Base-by-base conservation (phyloP, 92 coral and sea anemone genomes). In the Montipora capitata region DNA sequence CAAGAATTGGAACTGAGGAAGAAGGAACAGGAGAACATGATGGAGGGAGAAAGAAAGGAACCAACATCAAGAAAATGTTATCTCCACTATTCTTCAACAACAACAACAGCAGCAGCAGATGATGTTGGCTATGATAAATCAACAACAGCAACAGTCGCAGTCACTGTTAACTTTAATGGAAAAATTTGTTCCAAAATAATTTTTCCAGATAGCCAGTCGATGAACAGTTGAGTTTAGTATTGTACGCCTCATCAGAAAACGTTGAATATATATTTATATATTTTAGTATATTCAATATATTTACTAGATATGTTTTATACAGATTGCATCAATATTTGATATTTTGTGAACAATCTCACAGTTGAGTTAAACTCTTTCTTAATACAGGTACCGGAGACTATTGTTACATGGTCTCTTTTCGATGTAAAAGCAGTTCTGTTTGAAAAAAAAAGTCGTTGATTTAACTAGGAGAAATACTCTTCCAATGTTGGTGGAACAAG, bases 61-160 rank as follows among this genome's bases (percentile, higher is more conserved):
- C 69, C 71, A 78, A 67, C 83, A 78, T 56, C 71, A 78, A 78
- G 49, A 78, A 57, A 78, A 57, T 67, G 18, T 78, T 17, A 59
- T 59, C 18, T 13, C 20, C 66, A 54, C 61, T 54, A 54, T 54
- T 4, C 17, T 12, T 59, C 66, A 59, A 59, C 66, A 59, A 7
- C 66, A 59, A n/a, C 66, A 59, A 13, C 20, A 13, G 66, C 66
- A 59, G 14, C 70, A 64, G 62, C 27, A 20, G 18, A 59, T 59
- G 66, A 59, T 59, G 66, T 0, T 59, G 66, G 17, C 7, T 27
- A 54, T 54, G 5, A 54, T 54, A 54, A 59, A 59, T 59, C 66
- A 59, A 13, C 66, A 59, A n/a, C 66, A 12, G 20, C 66, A 59
- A 59, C 66, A 59, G 20, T 59, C 66, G 18, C 66, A 59, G 66